Conservation (phyloP, 2,113 vertebrate genomes). For the Crypturellus undulatus region DNA sequence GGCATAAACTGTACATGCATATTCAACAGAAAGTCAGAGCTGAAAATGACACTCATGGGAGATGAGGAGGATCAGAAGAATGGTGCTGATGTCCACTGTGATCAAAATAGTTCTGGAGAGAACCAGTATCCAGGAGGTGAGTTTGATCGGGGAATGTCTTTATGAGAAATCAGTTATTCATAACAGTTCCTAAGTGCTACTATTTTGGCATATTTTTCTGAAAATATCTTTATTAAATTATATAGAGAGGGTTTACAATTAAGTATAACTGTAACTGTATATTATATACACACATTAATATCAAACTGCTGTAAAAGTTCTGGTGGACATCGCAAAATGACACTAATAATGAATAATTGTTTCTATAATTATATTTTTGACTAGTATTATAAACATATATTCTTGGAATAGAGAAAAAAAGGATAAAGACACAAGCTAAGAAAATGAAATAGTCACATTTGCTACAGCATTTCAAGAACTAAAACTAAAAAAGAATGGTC, state of each 20-base stretch:
- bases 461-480: background rate
- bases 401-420: background rate
- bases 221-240: background rate
- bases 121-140: background rate
- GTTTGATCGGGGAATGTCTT: background rate
- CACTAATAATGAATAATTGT: background rate
- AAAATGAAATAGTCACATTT: background rate
- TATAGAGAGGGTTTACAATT: background rate
- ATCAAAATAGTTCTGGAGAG: background rate
- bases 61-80: background rate
- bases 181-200: background rate
- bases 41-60: background rate
- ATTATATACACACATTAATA: background rate
- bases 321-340: background rate
- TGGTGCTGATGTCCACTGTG: background rate
- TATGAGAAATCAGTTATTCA: background rate
- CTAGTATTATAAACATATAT: background rate
- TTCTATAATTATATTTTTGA: background rate
- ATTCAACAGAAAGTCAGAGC: background rate
- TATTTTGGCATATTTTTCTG: background rate
- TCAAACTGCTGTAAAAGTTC: background rate
- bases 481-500: background rate
- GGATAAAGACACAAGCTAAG: background rate
- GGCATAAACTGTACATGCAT: too few species aligned
- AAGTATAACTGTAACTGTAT: fast-evolving